phyloP scores from a whole-genome alignment of 2,113 vertebrate species.

The Scomber scombrus region DNA sequence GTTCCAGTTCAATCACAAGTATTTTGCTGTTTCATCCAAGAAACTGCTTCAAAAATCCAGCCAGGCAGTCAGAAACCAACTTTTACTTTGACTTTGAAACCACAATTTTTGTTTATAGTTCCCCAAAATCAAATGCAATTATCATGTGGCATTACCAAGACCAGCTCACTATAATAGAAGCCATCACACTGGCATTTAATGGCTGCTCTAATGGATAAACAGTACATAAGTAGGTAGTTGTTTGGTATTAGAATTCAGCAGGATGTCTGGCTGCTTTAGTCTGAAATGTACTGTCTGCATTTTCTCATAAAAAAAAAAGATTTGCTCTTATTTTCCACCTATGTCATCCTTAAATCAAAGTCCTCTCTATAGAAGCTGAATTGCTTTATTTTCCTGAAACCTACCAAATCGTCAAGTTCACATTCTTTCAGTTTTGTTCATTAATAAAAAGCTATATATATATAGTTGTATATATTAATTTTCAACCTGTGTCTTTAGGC shows the following conservation, averaged over 20 bases:
- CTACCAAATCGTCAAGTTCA: too few relatives aligned
- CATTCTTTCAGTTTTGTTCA: too few relatives aligned
- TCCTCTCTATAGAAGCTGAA: background rate
- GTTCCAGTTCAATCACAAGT: background rate
- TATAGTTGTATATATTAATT: too few relatives aligned
- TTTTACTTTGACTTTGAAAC: slow-evolving; percentile 23
- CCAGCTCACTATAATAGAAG: slow-evolving; percentile 13
- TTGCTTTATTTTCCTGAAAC: background rate
- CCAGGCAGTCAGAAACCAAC: background rate
- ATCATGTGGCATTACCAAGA: slow-evolving; percentile 3
- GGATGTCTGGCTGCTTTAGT: background rate
- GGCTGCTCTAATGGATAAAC: slow-evolving; percentile 4
- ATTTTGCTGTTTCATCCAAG: background rate
- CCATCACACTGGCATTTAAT: slow-evolving; percentile 21
- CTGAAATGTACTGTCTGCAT: background rate
- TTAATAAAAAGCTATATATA: too few relatives aligned
- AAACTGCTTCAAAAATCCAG: background rate
- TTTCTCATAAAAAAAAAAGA: background rate
- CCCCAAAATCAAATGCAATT: background rate
- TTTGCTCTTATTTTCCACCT: background rate
- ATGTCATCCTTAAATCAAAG: background rate
- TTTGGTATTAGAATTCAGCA: slow-evolving; percentile 12
- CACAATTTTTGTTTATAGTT: slow-evolving; percentile 14
- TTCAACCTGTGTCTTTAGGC: too few relatives aligned
- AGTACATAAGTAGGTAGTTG: slow-evolving; percentile 17